Conservation (phyloP, 1,140 invertebrate genomes). For the Megalonaias nervosa region DNA sequence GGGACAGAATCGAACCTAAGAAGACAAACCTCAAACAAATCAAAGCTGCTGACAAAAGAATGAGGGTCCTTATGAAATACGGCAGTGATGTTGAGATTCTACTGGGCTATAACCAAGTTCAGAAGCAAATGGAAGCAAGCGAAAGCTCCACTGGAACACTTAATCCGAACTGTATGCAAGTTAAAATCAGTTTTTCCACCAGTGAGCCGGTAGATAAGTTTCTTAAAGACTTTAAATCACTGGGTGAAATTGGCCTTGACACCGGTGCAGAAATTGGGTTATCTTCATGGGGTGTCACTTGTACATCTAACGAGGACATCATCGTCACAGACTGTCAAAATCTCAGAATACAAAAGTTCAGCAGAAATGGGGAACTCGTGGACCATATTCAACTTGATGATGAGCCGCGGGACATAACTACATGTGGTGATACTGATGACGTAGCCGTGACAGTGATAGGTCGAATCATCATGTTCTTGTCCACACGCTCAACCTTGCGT, state of each 20-base stretch:
- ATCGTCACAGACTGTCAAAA: constrained; percentile 62
- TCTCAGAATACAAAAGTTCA: constrained; percentile 61
- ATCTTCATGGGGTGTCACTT: constrained; percentile 59
- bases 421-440: constrained; percentile 45
- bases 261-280: constrained; percentile 51
- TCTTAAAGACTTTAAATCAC: constrained; percentile 43
- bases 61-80: constrained; percentile 54
- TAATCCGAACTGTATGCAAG: constrained; percentile 40
- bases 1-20: constrained; percentile 38
- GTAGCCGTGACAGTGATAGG: constrained; percentile 61
- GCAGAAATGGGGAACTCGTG: constrained; percentile 56
- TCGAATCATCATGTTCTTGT: constrained; percentile 53
- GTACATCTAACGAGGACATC: constrained; percentile 58
- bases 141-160: constrained; percentile 40
- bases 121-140: constrained; percentile 46
- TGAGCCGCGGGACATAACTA: constrained; percentile 61
- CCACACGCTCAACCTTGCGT: constrained; percentile 47
- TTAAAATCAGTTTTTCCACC: constrained; percentile 51
- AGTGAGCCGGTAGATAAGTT: constrained; percentile 47
- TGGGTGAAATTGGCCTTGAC: constrained; percentile 53
- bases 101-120: constrained; percentile 49
- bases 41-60: constrained; percentile 46
- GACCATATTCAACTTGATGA: constrained; percentile 62
- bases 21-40: constrained; percentile 42
- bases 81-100: constrained; percentile 62